Evolutionary conservation across 2,797 vertebrate genomes (phyloP).

Genomic region (Nyctalus aviator): DNA sequence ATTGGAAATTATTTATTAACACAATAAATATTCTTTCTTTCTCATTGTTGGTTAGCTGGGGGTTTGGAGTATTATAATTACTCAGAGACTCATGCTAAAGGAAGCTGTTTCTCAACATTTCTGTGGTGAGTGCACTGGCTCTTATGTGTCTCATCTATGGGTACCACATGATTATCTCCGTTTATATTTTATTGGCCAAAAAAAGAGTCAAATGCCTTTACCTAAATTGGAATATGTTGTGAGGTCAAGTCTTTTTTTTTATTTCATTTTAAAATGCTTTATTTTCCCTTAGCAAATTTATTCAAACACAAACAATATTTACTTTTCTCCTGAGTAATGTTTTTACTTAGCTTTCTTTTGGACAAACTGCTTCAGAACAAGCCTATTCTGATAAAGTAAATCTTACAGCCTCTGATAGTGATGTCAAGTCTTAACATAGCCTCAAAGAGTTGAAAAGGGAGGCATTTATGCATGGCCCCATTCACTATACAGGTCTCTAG

Average conservation of each 20-base stretch:
- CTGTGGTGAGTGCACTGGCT: not conserved
- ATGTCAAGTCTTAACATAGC: not conserved
- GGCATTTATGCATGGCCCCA: not conserved
- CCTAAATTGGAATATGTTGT: not conserved
- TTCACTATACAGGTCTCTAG: not conserved
- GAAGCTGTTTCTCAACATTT: not conserved
- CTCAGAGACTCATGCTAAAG: not conserved
- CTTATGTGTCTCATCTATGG: not conserved
- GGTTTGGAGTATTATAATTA: not conserved
- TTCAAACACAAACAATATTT: conserved; percentile 40
- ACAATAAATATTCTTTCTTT: not conserved
- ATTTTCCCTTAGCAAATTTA: conserved; percentile 35
- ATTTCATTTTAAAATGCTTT: conserved; percentile 2
- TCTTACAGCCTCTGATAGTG: not conserved
- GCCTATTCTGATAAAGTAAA: not conserved
- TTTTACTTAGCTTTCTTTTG: conserved; percentile 27
- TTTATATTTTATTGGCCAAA: not conserved
- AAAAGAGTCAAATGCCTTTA: not conserved
- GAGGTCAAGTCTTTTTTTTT: not conserved
- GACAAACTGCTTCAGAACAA: conserved; percentile 34
- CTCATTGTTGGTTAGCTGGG: not conserved
- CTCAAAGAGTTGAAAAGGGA: not conserved
- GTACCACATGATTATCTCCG: not conserved
- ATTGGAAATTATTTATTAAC: not conserved
- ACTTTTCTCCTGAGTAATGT: conserved; percentile 8